Evolutionary conservation across 1,140 invertebrate species (phyloP).

Genomic region (Ceratina australensis): DNA sequence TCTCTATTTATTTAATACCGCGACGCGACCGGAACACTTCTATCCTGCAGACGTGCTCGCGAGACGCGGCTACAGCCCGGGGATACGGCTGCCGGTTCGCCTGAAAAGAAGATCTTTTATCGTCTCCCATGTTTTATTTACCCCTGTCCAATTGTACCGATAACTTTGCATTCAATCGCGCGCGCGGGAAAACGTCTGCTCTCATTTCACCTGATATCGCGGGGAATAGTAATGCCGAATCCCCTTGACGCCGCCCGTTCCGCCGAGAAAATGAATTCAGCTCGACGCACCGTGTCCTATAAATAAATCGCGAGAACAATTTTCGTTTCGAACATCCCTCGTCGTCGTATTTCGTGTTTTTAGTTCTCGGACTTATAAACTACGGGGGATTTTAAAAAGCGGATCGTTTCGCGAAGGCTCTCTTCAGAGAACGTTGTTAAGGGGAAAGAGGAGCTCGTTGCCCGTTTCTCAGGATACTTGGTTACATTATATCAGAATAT

Average conservation of each 20-base stretch:
- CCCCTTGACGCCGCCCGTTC: neutral
- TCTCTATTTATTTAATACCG: slow-evolving; percentile 72
- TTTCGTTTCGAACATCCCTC: neutral
- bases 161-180: slow-evolving; percentile 66
- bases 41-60: slow-evolving; percentile 53
- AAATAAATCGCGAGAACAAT: no score
- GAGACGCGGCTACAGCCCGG: slow-evolving; percentile 65
- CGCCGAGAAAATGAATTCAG: neutral
- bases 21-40: slow-evolving; percentile 45
- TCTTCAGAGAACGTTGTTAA: no score
- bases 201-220: neutral
- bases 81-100: slow-evolving; percentile 50
- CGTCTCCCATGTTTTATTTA: slow-evolving; percentile 70
- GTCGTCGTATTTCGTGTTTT: neutral
- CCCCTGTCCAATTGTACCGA: slow-evolving; percentile 66
- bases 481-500: neutral
- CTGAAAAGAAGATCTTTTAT: slow-evolving; percentile 63
- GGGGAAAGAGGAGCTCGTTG: no score
- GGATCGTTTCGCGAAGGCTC: no score
- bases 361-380: no score
- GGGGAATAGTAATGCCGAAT: neutral
- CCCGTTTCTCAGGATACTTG: neutral
- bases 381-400: no score
- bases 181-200: slow-evolving; percentile 44
- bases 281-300: neutral